Evolutionary conservation across 2,113 vertebrate species (phyloP).

Genomic region (Mus musculus): GRCm39 chrX:75157001-75157500

Average conservation of each 20-base stretch:
- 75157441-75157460: slow-evolving; percentile 22
- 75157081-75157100: not conserved
- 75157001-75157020: too few species aligned
- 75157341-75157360: not conserved
- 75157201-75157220: slow-evolving; percentile 1
- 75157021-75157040: too few species aligned
- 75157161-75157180: slow-evolving; percentile 34
- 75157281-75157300: not conserved
- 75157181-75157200: slow-evolving; percentile 3
- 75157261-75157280: not conserved
- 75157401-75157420: not conserved
- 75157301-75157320: not conserved
- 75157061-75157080: too few species aligned
- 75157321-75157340: not conserved
- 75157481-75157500: slow-evolving; percentile 24
- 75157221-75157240: not conserved
- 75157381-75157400: slow-evolving; percentile 1
- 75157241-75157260: not conserved
- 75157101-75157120: not conserved
- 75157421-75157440: not conserved
- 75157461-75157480: slow-evolving; percentile 19
- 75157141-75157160: slow-evolving; percentile 1
- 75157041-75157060: too few species aligned
- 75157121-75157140: not conserved
- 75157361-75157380: not conserved